Base-by-base conservation (phyloP, 2,113 vertebrate genomes). In the Pica pica region DNA sequence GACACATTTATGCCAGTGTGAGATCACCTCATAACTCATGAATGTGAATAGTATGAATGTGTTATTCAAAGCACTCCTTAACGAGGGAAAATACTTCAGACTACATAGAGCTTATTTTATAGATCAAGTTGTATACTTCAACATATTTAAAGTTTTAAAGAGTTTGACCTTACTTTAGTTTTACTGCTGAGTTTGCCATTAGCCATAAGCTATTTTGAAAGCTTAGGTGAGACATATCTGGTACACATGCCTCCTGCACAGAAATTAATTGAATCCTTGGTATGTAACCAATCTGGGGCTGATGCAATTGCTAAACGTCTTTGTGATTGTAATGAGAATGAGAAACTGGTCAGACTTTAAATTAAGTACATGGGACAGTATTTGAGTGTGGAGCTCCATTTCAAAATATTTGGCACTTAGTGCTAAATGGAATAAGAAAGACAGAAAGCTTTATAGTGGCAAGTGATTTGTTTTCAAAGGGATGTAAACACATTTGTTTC, bases 1-100 rank as follows among this genome's bases (percentile, higher is more conserved):
- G 96, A 96, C 95, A 94, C 94, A 96, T 96, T 97, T 96, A 97
- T 92, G 96, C 93, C 93, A 94, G 91, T 89, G 83, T 94, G 93
- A 97, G 95, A 96, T 97, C 95, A 97, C 95, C 95, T 96, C 96
- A 97, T 97, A 96, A 92, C 93, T 97, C 94, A 94, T 93, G 94
- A 94, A 96, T 91, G 94, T 92, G 91, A 91, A 81, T 52, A 92
- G 93, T 53, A 93, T 85, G 79, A 95, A 91, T 90, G 93, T 93
- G 93, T 92, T 97, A 96, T 68, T 88, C 92, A 90, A 88, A 95
- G 93, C 88, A 95, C 87, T 96, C 92, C 95, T 88, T 97, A 97
- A 97, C 77, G 76, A 96, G 95, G 82, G 60, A 95, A 97, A 94
- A 92, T 96, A 92, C 89, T 96, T 96, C 85, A 74, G 88, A 88